Base-by-base conservation (phyloP, 23 tunicate genomes). In the Styela clava region DNA sequence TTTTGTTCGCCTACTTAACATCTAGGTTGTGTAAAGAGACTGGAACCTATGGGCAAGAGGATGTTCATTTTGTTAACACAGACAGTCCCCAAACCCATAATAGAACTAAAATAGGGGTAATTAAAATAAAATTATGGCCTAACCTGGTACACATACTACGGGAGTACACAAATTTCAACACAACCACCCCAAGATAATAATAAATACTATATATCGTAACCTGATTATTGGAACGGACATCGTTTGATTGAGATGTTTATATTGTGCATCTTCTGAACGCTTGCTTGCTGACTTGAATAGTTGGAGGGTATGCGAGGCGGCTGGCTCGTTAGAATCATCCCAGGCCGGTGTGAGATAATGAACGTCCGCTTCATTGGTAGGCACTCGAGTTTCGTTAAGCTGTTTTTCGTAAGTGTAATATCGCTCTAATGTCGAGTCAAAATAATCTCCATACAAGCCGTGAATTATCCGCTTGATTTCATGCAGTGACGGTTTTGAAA, bases 321-420 rank as follows among this genome's bases (percentile, higher is more conserved):
- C 81, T 18, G 81, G 81, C 27, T 52, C 27, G 20, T 76, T 37
- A 7, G 81, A 76, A 22, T 76, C 81, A 2, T 76, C 81, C 64
- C 52, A 52, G 7, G 81, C 81, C 1, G 81, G 81, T 27, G 81
- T 76, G 31, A 76, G 65, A 26, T 33, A 76, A 76, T 76, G 81
- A 25, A 56, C 27, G 31, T 76, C 81, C 7, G 64, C 0, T 20
- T 76, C 81, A 0, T 27, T 25, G 21, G 27, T 21, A 21, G 0
- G 25, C 16, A 18, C 81, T 52, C 44, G 37, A 1, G 81, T 26
- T 24, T 52, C 81, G 31, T 52, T 52, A 16, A 44, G 24, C 29
- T 76, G 81, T 9, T 76, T 76, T 22, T 76, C 81, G 64, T 76
- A 76, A 25, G 81, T 76, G 81, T 76, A 76, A 29, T 76, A 76